Evolutionary conservation across 2,113 vertebrate species (phyloP), one percentile per base, ranked within the genome.

Genomic region (Mus spicilegus): DNA sequence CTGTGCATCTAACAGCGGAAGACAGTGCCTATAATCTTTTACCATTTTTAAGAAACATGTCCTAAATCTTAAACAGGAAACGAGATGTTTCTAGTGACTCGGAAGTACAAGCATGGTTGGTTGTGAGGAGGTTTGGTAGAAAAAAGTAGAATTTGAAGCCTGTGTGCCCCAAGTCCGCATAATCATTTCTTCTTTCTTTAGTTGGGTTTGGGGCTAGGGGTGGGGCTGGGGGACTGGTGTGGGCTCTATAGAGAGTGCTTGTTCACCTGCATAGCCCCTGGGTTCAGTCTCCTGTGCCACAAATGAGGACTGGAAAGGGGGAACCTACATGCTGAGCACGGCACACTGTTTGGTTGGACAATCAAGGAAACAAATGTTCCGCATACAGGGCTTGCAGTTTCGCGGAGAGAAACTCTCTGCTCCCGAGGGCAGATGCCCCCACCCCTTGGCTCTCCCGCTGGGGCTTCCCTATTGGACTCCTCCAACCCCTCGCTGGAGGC

Each of bases 1-100:
- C 73, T 90, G 81, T 85, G 82, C 73, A 67, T 88, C 49, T 84
- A 94, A 89, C 54, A 92, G 81, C 67, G 82, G 85, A 95, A 96
- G 95, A 87, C 85, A 91, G 84, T 95, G 88, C 54, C 86, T 65
- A n/a, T 82, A 81, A 80, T 81, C 67, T 30, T 89, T 58, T 85
- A 51, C n/a, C 88, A 11, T 54, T 39, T 90, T 91, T 58, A 3
- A 63, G 33, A 87, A 90, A 65, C 58, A 54, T 58, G 6, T 70
- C 46, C 89, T 92, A 89, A 89, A 78, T 77, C 80, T 96, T 96
- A 77, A 87, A 19, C 76, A 67, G 80, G 77, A 69, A 94, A 61
- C 9, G 7, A 39, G 91, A 63, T 54, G 46, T 80, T 93, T 96
- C 89, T 77, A 13, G n/a, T 94, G 78, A 89, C 28, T 80, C 67